A percentile compares a stretch with the other conserved stretches of the same genome.
phyloP scores from a whole-genome alignment of 2,113 vertebrate genomes.

The Trichomycterus rosablanca region DNA sequence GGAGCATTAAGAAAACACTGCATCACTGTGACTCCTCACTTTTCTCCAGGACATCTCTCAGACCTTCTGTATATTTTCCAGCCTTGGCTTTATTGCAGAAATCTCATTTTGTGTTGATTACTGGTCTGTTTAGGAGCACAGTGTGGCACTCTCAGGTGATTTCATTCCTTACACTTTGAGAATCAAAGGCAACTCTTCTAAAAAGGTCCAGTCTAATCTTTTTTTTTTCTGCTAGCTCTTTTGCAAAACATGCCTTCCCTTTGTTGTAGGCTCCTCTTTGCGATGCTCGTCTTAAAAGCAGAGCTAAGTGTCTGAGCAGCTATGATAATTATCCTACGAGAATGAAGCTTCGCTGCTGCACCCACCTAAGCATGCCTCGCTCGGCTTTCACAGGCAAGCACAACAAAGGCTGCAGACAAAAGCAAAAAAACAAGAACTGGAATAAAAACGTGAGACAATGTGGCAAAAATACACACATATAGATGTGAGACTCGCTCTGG shows the following conservation, averaged over 20 bases:
- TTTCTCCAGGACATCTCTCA: not conserved
- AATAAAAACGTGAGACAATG: not conserved
- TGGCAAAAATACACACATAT: not conserved
- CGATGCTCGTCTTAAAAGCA: slow-evolving; percentile 45
- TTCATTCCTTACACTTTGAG: slow-evolving; percentile 26
- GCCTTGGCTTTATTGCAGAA: slow-evolving; percentile 1
- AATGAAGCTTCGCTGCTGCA: slow-evolving; percentile 2
- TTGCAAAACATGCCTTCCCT: slow-evolving; percentile 8
- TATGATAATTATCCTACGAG: slow-evolving; percentile 18
- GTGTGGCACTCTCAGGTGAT: slow-evolving; percentile 27
- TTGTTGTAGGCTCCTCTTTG: slow-evolving; percentile 27
- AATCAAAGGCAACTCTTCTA: slow-evolving; percentile 17
- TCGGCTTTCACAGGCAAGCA: slow-evolving; percentile 9
- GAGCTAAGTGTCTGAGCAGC: slow-evolving; percentile 27
- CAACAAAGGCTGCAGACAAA: not conserved
- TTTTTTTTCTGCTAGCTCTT: slow-evolving; percentile 31
- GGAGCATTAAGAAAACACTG: slow-evolving; percentile 1
- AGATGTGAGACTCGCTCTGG: not conserved
- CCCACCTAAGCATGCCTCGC: not conserved
- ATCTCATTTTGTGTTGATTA: not conserved
- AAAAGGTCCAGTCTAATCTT: slow-evolving; percentile 51
- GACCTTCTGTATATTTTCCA: not conserved
- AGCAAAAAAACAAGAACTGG: slow-evolving; percentile 2
- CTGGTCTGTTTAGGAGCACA: slow-evolving; percentile 8
- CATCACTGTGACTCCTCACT: not conserved